A percentile compares a stretch with the other conserved stretches of the same genome.
phyloP scores from a whole-genome alignment of 2,113 vertebrate species.

The Emberiza fucata region DNA sequence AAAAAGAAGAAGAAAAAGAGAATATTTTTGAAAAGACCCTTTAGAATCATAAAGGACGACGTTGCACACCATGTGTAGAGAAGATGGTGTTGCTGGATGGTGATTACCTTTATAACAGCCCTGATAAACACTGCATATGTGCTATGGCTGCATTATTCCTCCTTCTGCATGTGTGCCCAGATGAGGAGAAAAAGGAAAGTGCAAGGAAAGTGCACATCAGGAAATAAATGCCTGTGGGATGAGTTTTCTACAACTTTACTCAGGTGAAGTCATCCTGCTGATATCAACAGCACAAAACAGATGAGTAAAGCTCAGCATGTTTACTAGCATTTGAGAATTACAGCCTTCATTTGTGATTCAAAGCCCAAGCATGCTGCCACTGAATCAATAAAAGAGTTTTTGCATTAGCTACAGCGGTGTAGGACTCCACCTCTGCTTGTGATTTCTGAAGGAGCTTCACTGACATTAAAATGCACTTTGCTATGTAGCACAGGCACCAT shows the following conservation, averaged over 20 bases:
- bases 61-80: neutral
- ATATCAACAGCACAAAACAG: neutral
- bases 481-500: neutral
- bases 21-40: neutral
- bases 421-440: neutral
- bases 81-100: neutral
- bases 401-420: neutral
- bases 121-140: neutral
- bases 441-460: neutral
- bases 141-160: neutral
- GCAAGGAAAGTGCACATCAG: neutral
- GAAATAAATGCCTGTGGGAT: neutral
- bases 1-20: neutral
- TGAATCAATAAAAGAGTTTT: constrained; percentile 43
- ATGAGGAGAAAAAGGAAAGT: neutral
- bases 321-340: neutral
- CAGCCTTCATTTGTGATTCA: constrained; percentile 22
- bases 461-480: neutral
- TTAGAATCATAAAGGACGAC: neutral
- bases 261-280: neutral
- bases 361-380: neutral
- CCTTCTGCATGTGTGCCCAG: neutral
- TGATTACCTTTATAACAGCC: neutral
- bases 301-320: constrained; percentile 20
- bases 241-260: neutral